Evolutionary conservation across 1,140 invertebrate genomes (phyloP).

Genomic region (Linepithema humile): DNA sequence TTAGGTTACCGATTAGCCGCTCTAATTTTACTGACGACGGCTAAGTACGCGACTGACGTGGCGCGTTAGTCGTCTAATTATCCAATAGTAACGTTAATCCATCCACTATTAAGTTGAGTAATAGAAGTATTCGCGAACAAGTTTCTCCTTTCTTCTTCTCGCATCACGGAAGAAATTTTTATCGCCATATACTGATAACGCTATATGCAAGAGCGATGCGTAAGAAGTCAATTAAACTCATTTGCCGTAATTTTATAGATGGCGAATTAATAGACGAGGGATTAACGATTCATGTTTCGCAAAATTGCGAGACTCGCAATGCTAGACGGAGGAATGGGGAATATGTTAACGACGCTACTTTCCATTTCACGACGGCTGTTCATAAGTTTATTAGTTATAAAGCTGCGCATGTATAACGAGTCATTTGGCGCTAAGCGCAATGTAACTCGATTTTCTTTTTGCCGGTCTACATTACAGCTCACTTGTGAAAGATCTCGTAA

Average conservation of each 20-base stretch:
- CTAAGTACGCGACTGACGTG: constrained; percentile 20
- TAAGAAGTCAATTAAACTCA: background rate
- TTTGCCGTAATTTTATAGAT: background rate
- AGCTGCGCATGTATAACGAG: constrained; percentile 45
- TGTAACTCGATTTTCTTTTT: constrained; percentile 18
- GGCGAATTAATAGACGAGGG: background rate
- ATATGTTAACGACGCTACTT: constrained; percentile 35
- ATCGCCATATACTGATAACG: background rate
- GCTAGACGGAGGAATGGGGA: background rate
- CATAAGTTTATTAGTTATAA: constrained; percentile 55
- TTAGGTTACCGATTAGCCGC: constrained; percentile 48
- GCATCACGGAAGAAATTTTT: background rate
- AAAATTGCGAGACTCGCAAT: background rate
- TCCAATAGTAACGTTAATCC: background rate
- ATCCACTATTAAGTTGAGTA: too few species aligned
- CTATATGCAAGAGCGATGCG: background rate
- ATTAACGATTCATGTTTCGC: background rate
- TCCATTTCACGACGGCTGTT: constrained; percentile 42
- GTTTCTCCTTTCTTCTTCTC: background rate
- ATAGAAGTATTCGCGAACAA: background rate
- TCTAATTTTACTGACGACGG: constrained; percentile 36
- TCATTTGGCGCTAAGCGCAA: constrained; percentile 14
- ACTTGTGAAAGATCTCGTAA: background rate
- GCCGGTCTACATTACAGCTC: constrained; percentile 13
- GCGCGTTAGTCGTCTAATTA: constrained; percentile 26